Evolutionary conservation across 2,113 vertebrate species (phyloP).

Genomic region (Tetrax tetrax): DNA sequence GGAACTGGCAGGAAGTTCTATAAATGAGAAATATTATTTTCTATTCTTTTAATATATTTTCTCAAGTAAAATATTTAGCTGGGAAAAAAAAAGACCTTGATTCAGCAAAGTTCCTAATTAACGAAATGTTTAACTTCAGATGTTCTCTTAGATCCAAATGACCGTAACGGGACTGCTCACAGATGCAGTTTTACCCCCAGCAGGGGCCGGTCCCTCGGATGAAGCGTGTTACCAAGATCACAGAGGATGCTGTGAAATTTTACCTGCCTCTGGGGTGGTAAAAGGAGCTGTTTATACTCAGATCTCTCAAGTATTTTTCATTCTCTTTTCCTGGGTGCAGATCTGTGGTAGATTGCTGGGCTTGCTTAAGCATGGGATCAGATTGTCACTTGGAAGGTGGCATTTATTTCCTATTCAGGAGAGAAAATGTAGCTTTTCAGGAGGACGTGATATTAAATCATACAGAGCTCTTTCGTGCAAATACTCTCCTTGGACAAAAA

Average conservation of each 20-base stretch:
- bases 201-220: not conserved
- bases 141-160: constrained; percentile 9
- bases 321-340: not conserved
- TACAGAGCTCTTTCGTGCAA: not conserved
- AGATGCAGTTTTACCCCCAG: not conserved
- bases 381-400: not conserved
- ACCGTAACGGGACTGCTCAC: not conserved
- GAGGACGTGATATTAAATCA: not conserved
- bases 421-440: not conserved
- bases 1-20: not conserved
- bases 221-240: not conserved
- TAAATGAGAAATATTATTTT: constrained; percentile 31
- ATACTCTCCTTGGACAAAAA: not conserved
- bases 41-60: not conserved
- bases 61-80: not conserved
- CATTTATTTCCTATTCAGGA: not conserved
- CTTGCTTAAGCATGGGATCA: not conserved
- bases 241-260: not conserved
- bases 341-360: not conserved
- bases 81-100: not conserved
- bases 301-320: not conserved
- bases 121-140: not conserved
- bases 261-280: not conserved
- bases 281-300: not conserved
- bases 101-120: constrained; percentile 18